Percentiles rank a stretch among this genome's conserved stretches.
phyloP scores from a whole-genome alignment of 1,140 invertebrate genomes.

The Zophobas atratus region DNA sequence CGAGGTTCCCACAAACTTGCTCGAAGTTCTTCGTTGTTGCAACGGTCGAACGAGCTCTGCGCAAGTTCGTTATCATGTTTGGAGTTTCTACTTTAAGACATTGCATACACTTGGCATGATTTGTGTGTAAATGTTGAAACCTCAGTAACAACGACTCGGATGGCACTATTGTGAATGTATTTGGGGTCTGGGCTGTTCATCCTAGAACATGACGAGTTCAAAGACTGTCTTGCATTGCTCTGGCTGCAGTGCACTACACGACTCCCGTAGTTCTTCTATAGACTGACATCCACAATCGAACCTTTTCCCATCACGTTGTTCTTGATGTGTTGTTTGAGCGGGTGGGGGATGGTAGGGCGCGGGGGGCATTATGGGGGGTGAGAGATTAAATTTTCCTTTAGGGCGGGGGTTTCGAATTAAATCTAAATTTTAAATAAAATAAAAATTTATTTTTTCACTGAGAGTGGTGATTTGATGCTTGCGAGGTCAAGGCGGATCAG shows the following conservation, averaged over 20 bases:
- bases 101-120: slow-evolving; percentile 48
- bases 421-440: too few relatives aligned
- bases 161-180: slow-evolving; percentile 53
- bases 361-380: too few relatives aligned
- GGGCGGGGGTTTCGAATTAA: too few relatives aligned
- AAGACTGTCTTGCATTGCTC: slow-evolving; percentile 51
- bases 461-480: too few relatives aligned
- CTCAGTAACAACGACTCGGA: slow-evolving; percentile 24
- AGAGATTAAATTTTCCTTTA: too few relatives aligned
- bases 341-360: not conserved
- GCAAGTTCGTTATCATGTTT: slow-evolving; percentile 32
- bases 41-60: not conserved
- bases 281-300: slow-evolving; percentile 16
- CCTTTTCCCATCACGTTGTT: slow-evolving; percentile 33
- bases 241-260: slow-evolving; percentile 57
- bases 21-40: slow-evolving; percentile 3
- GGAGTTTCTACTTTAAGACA: not conserved
- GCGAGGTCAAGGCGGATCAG: too few relatives aligned
- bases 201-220: slow-evolving; percentile 19
- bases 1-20: slow-evolving; percentile 11
- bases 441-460: too few relatives aligned
- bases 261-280: slow-evolving; percentile 45
- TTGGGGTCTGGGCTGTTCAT: slow-evolving; percentile 46
- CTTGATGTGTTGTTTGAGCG: slow-evolving; percentile 13
- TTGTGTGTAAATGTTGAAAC: slow-evolving; percentile 41